Evolutionary conservation across 2,888 invertebrate species (phyloP).

Genomic region (Cephalotes varians): DNA sequence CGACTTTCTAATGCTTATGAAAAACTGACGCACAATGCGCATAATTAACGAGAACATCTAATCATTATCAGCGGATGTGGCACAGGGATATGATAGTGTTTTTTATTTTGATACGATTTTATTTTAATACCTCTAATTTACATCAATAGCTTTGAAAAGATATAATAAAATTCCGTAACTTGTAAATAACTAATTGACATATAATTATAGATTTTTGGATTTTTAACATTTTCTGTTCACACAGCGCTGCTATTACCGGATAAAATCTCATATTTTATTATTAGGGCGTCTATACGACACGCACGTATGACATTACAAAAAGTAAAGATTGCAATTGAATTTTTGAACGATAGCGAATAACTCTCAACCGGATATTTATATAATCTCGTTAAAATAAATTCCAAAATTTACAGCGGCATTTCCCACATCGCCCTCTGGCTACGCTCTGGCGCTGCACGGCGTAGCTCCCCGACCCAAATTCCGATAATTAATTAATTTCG

Average conservation of each 20-base stretch:
- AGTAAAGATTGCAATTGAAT: slow-evolving; percentile 23
- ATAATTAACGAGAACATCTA: not conserved
- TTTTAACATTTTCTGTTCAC: not conserved
- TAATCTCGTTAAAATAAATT: slow-evolving; percentile 52
- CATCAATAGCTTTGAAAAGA: not conserved
- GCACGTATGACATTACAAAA: not conserved
- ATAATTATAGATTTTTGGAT: slow-evolving; percentile 3
- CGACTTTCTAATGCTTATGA: not conserved
- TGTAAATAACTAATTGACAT: slow-evolving; percentile 19
- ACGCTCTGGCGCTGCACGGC: slow-evolving; percentile 8
- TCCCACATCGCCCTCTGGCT: slow-evolving; percentile 47
- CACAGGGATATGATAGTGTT: slow-evolving; percentile 37
- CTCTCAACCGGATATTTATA: slow-evolving; percentile 29
- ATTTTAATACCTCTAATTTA: slow-evolving; percentile 25
- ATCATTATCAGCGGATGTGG: slow-evolving; percentile 64
- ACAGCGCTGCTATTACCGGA: not conserved
- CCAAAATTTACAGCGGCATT: slow-evolving; percentile 46
- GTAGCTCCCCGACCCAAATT: slow-evolving; percentile 44
- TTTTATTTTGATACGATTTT: not conserved
- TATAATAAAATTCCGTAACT: not conserved
- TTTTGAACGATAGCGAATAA: slow-evolving; percentile 34
- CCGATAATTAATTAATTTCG: slow-evolving; percentile 54
- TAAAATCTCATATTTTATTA: not conserved
- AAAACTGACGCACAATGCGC: slow-evolving; percentile 6
- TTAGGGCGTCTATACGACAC: not conserved